These are phyloP conservation scores for Gymnocephalus cernua DNA, from an alignment of 2,113 vertebrate species.

Conservation along the genomic window DNA sequence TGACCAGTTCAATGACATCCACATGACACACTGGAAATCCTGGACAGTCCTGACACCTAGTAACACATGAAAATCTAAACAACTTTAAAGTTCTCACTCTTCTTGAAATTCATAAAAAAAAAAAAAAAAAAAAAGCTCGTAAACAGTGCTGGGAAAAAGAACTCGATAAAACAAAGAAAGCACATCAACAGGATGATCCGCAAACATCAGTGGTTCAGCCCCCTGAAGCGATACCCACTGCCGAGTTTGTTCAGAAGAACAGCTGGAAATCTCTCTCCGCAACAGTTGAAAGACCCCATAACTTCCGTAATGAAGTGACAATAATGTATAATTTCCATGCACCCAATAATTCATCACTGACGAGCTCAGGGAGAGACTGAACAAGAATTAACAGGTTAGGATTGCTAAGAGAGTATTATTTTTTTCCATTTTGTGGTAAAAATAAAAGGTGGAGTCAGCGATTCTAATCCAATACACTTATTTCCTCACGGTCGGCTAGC, in stretches of 20 bases:
- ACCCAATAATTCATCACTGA: constrained; percentile 9
- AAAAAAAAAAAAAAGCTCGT: constrained; percentile 67
- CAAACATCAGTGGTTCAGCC: constrained; percentile 70
- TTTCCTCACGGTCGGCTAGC: too few relatives aligned
- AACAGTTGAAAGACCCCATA: constrained; percentile 14
- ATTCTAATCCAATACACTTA: too few relatives aligned
- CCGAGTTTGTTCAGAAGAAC: constrained; percentile 35
- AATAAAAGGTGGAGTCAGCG: too few relatives aligned
- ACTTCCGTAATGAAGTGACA: neutral
- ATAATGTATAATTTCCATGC: constrained; percentile 17
- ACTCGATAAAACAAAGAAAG: constrained; percentile 47
- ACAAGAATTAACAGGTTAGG: neutral
- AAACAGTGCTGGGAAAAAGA: constrained; percentile 47
- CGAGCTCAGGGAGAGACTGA: neutral
- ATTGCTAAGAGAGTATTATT: neutral
- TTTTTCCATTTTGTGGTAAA: neutral
- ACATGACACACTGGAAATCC: constrained; percentile 50
- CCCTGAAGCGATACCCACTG: constrained; percentile 48
- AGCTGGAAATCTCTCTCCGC: constrained; percentile 33
- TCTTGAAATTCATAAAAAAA: constrained; percentile 73
- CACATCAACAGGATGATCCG: constrained; percentile 41
- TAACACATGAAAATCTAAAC: constrained; percentile 56
- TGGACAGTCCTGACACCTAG: constrained; percentile 25
- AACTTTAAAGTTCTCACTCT: constrained; percentile 30
- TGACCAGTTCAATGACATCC: neutral